These are phyloP conservation scores for Platygyra sinensis DNA, from an alignment of 64 coral and sea anemone genomes.

Conservation along the genomic window DNA sequence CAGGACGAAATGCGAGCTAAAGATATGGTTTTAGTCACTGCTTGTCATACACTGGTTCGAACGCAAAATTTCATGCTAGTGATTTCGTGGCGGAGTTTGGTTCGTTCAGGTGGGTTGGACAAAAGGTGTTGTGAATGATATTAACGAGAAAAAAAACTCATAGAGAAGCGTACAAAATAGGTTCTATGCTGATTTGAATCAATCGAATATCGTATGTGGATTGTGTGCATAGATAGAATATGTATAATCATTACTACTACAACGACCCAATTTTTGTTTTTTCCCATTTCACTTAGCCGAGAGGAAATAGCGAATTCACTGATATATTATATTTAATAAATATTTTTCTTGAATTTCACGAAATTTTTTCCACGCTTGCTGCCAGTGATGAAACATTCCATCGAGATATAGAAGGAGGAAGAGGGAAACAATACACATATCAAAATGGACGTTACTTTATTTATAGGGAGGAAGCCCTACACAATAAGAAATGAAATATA, in stretches of 20 bases:
- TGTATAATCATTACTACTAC: constrained; percentile 67
- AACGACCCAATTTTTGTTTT: constrained; percentile 65
- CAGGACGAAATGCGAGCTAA: neutral
- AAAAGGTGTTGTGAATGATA: neutral
- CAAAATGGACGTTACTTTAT: neutral
- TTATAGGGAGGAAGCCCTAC: constrained; percentile 17
- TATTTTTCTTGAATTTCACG: constrained; percentile 17
- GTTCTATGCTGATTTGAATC: constrained; percentile 47
- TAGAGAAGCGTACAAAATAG: constrained; percentile 14
- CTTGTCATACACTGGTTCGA: neutral
- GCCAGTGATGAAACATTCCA: constrained; percentile 2
- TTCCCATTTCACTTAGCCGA: constrained; percentile 45
- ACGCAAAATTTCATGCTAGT: neutral
- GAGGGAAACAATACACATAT: neutral
- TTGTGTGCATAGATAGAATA: constrained; percentile 44
- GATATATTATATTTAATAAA: constrained; percentile 40
- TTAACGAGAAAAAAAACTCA: constrained; percentile 24
- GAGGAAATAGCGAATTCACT: constrained; percentile 33
- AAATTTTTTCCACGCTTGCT: neutral
- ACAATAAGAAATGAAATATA: neutral
- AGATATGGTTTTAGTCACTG: neutral
- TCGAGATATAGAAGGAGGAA: constrained; percentile 12
- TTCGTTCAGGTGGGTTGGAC: neutral
- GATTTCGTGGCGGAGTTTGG: neutral
- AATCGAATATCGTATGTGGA: constrained; percentile 61